Evolutionary conservation across 2,113 vertebrate genomes (phyloP).

Genomic region (Coryphaenoides rupestris): DNA sequence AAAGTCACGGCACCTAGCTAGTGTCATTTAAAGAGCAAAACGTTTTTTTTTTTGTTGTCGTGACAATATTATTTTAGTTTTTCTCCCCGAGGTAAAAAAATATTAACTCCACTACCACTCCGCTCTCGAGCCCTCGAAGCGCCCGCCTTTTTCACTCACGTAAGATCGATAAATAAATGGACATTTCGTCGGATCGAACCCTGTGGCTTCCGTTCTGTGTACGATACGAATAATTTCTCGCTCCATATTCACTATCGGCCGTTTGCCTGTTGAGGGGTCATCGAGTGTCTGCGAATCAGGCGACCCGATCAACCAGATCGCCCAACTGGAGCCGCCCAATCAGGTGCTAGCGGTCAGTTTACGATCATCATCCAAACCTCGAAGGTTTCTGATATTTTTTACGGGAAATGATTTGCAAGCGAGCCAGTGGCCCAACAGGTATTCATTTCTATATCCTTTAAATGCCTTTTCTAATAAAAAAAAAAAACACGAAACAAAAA

Average conservation of each 20-base stretch:
- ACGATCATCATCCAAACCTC: too few species aligned
- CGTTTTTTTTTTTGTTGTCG: constrained; percentile 27
- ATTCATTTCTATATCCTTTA: too few species aligned
- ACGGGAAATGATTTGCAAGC: too few species aligned
- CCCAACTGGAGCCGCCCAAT: constrained; percentile 7
- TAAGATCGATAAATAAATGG: constrained; percentile 76
- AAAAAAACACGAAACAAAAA: too few species aligned
- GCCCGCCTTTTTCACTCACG: constrained; percentile 39
- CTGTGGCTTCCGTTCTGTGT: constrained; percentile 64
- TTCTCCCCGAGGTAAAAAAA: constrained; percentile 8
- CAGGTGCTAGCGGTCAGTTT: neutral
- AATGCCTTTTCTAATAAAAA: too few species aligned
- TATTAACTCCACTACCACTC: constrained; percentile 27
- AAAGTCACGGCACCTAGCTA: constrained; percentile 58
- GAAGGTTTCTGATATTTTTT: too few species aligned
- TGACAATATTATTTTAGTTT: constrained; percentile 9
- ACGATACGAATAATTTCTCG: constrained; percentile 66
- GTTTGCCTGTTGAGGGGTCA: constrained; percentile 25
- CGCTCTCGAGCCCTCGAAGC: constrained; percentile 26
- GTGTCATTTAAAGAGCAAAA: constrained; percentile 49
- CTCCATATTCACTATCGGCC: constrained; percentile 26
- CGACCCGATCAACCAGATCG: constrained; percentile 30
- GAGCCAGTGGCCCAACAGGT: too few species aligned
- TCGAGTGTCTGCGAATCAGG: constrained; percentile 16
- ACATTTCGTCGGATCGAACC: constrained; percentile 59